Conservation (phyloP, 2,797 vertebrate genomes). For the Enteromius anoplus region DNA sequence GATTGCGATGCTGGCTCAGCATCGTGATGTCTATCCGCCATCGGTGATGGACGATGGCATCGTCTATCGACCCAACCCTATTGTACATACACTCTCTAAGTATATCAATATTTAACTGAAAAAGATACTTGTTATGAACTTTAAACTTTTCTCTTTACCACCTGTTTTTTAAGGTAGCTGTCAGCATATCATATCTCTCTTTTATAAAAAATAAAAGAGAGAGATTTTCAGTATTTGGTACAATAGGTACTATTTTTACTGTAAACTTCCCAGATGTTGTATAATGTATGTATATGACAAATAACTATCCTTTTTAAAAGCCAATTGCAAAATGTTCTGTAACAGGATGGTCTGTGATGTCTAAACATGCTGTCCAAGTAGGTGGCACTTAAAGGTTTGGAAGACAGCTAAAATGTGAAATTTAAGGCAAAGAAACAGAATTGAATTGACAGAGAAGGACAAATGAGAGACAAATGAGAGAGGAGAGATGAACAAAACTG, state of each 20-base stretch:
- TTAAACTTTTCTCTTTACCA: background rate
- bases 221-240: background rate
- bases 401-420: background rate
- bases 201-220: background rate
- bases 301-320: background rate
- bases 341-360: background rate
- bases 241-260: background rate
- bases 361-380: conserved; percentile 5
- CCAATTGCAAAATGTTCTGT: background rate
- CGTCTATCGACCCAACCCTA: no score
- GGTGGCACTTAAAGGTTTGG: background rate
- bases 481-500: background rate
- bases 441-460: background rate
- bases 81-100: background rate
- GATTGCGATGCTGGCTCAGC: no score
- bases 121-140: background rate
- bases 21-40: no score
- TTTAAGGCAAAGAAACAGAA: background rate
- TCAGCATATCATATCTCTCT: background rate
- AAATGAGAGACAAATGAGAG: conserved; percentile 13
- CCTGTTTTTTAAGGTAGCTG: background rate
- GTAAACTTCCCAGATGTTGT: background rate
- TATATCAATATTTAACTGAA: background rate
- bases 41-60: no score
- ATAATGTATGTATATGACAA: background rate